A percentile compares a stretch with the other conserved stretches of the same genome.
These are phyloP conservation scores for Trissonchulus sp. DNA, from an alignment of 2,888 invertebrate genomes.

Conservation along the genomic window DNA sequence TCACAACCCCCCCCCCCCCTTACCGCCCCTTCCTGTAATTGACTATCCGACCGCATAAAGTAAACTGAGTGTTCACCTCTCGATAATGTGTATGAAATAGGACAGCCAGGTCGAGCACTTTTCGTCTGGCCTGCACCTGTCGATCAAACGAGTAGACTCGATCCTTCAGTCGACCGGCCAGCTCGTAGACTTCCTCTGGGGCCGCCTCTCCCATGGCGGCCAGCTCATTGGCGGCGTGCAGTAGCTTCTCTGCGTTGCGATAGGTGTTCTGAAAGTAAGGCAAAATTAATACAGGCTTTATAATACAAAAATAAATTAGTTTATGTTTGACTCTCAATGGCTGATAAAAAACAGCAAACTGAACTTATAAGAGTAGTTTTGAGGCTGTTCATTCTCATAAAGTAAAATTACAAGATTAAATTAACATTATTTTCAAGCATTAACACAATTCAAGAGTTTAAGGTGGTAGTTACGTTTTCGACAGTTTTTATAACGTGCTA, in stretches of 20 bases:
- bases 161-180: conserved; percentile 83
- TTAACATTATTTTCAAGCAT: conserved; percentile 78
- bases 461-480: too few relatives aligned
- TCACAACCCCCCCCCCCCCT: not conserved
- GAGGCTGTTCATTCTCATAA: too few relatives aligned
- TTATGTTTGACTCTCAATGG: too few relatives aligned
- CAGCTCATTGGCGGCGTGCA: conserved; percentile 89
- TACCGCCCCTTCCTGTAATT: not conserved
- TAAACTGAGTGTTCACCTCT: conserved; percentile 81
- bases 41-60: conserved; percentile 61
- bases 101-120: conserved; percentile 83
- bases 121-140: conserved; percentile 78
- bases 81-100: conserved; percentile 92
- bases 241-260: conserved; percentile 91
- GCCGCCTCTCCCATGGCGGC: conserved; percentile 93
- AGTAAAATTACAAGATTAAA: too few relatives aligned
- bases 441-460: too few relatives aligned
- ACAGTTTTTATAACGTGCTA: too few relatives aligned
- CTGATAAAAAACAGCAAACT: conserved; percentile 78
- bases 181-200: conserved; percentile 87
- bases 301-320: too few relatives aligned
- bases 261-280: conserved; percentile 86
- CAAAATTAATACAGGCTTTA: too few relatives aligned
- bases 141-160: conserved; percentile 90
- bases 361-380: conserved; percentile 82